Conservation (phyloP, 1,140 invertebrate genomes). For the Luehdorfia chinensis region DNA sequence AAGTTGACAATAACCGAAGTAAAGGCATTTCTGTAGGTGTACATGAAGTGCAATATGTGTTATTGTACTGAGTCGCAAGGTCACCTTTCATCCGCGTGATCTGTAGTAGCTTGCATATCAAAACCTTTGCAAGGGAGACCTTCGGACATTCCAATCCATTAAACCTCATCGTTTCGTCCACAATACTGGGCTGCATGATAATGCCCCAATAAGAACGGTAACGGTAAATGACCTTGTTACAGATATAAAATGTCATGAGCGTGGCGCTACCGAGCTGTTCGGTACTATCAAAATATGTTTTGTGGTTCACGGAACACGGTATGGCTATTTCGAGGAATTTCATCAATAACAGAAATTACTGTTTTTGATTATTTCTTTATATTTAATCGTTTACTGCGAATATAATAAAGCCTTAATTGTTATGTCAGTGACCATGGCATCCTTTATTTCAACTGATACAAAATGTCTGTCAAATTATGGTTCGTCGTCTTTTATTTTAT, state of each 20-base stretch:
- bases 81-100: neutral
- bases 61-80: too few relatives aligned
- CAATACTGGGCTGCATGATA: constrained; percentile 32
- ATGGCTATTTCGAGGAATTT: constrained; percentile 7
- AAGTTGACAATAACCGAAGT: too few relatives aligned
- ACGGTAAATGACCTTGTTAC: constrained; percentile 48
- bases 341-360: neutral
- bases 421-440: too few relatives aligned
- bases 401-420: too few relatives aligned
- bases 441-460: too few relatives aligned
- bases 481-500: too few relatives aligned
- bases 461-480: too few relatives aligned
- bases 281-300: constrained; percentile 25
- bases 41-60: too few relatives aligned
- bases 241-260: constrained; percentile 53
- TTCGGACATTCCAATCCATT: constrained; percentile 40
- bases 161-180: constrained; percentile 31
- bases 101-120: constrained; percentile 19
- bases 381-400: too few relatives aligned
- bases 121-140: constrained; percentile 28
- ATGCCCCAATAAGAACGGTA: constrained; percentile 31
- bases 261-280: constrained; percentile 37
- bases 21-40: too few relatives aligned
- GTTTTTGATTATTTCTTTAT: neutral
- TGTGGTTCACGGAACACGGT: constrained; percentile 4